Percentiles rank a stretch among this genome's conserved stretches.
phyloP scores from a whole-genome alignment of 2,888 invertebrate genomes.

The Alloplasta piceator region DNA sequence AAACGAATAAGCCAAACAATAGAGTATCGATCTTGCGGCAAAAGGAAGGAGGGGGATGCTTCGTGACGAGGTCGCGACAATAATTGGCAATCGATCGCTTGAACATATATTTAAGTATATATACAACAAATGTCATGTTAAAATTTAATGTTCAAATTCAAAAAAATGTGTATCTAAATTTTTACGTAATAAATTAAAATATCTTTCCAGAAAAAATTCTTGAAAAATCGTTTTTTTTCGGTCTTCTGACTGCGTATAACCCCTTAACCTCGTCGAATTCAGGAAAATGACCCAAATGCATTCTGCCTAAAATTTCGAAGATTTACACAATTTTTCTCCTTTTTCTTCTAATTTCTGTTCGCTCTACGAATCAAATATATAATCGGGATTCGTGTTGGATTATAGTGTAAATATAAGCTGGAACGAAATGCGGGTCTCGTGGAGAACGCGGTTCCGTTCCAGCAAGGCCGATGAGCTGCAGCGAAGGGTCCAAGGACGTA shows the following conservation, averaged over 20 bases:
- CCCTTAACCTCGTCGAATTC: too few species aligned
- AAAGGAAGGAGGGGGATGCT: conserved; percentile 30
- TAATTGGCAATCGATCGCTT: conserved; percentile 61
- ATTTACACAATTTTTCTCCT: conserved; percentile 23
- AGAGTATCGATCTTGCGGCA: background rate
- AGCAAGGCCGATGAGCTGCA: conserved; percentile 66
- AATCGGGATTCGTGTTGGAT: conserved; percentile 47
- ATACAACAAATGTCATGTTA: too few species aligned
- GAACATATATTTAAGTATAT: too few species aligned
- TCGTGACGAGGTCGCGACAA: conserved; percentile 56
- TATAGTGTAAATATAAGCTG: conserved; percentile 55
- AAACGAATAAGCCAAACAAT: conserved; percentile 9
- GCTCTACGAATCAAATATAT: conserved; percentile 54
- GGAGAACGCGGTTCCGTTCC: conserved; percentile 1
- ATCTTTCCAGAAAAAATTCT: too few species aligned
- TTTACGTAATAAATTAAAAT: too few species aligned
- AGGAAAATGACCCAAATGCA: background rate
- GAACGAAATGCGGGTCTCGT: conserved; percentile 16
- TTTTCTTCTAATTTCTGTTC: conserved; percentile 18
- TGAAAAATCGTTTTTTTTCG: too few species aligned
- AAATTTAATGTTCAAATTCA: too few species aligned
- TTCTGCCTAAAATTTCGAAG: conserved; percentile 2
- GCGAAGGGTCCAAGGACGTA: conserved; percentile 68
- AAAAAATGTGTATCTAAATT: too few species aligned
- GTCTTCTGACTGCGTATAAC: too few species aligned